Percentiles rank a stretch among this genome's conserved stretches.
These are phyloP conservation scores for Lepus timidus DNA, from an alignment of 2,113 vertebrate species.

Conservation along the genomic window DNA sequence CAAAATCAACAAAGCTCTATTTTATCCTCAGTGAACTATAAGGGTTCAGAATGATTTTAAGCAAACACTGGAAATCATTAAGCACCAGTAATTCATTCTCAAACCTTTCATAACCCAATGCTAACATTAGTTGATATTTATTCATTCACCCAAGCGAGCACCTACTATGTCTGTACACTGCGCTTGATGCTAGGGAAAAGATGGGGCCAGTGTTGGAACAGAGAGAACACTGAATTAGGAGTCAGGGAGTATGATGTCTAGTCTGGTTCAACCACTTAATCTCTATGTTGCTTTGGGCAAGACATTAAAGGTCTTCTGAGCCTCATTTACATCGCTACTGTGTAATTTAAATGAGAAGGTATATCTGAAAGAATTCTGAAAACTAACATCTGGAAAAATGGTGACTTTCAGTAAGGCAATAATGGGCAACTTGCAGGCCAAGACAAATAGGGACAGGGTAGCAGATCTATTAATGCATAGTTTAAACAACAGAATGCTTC, in stretches of 20 bases:
- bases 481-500: conserved; percentile 35
- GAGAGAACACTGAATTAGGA: not conserved
- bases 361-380: conserved; percentile 41
- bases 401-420: not conserved
- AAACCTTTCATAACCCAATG: conserved; percentile 50
- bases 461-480: conserved; percentile 4
- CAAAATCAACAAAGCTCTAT: conserved; percentile 64
- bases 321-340: conserved; percentile 43
- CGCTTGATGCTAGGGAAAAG: not conserved
- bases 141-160: not conserved
- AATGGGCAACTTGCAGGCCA: not conserved
- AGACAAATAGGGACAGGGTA: not conserved
- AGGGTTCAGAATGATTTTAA: conserved; percentile 41
- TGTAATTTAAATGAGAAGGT: conserved; percentile 37
- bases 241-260: not conserved
- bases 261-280: conserved; percentile 23
- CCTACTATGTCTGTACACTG: not conserved
- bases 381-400: not conserved
- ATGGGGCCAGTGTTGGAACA: not conserved
- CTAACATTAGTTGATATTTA: conserved; percentile 41
- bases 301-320: conserved; percentile 29
- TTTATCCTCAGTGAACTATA: conserved; percentile 65
- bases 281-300: not conserved
- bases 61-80: conserved; percentile 47
- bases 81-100: conserved; percentile 50